Base-by-base conservation (phyloP, 2,888 invertebrate species). In the Nasonia oneida region DNA sequence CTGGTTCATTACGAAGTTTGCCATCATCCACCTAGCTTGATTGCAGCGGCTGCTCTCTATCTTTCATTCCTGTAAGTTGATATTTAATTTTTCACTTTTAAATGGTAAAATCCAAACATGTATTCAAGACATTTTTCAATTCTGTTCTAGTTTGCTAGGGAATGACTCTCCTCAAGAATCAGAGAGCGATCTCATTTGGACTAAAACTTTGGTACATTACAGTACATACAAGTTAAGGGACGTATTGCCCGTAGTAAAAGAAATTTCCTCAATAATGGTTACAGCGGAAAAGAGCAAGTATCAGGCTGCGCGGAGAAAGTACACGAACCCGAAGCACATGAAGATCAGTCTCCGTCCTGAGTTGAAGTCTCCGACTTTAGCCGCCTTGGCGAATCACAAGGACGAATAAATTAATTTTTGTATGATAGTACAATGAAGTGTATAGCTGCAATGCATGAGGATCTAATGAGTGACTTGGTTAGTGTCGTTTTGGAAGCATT, bases 21-120 rank as follows among this genome's bases (percentile, higher is more conserved):
- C 33, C 96, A 96, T 90, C 95, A 96, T 90, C 94, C 95, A 86
- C 98, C 99, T 0, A 99, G 99, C 0, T 95, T 97, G 89, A 94
- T 98, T 84, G 97, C 98, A 70, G 97, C 97, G 12, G 96, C 97
- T 5, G 96, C 98, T 10, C 94, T 97, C 83, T 97, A 96, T 92
- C 94, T 98, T 14, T 95, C 98, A 3, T 94, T 97, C 37, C 94
- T 95, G 89, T 94, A 94, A 91, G 94, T 90, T 29, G 29, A 29
- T 29, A 29, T 29, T 29, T 76, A 74, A 57, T 74, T 74, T 70
- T 79, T 81, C 81, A n/a, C 5, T 47, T 61, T 50, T 57, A 1
- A 80, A 61, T 82, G 1, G 10, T 23, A 80, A 50, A 81, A 73
- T 73, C 14, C 8, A 64, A 33, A 61, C 67, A 14, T 18, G 61